These are phyloP conservation scores for Epizoanthus scotinus DNA, from an alignment of 92 coral and sea anemone genomes.

Conservation along the genomic window DNA sequence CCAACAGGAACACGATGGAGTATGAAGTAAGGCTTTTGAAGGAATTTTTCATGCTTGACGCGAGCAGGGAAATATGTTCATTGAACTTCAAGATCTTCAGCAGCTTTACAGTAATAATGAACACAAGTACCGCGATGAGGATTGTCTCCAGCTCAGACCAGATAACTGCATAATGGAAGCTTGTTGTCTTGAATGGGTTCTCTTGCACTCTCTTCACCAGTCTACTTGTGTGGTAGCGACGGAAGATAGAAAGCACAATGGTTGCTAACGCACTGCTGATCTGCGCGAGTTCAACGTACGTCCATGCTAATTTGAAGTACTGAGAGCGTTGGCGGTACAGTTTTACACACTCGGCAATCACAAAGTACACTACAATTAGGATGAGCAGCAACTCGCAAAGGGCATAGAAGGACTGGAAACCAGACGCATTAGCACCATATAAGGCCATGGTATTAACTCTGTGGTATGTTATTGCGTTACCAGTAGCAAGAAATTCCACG, in stretches of 20 bases:
- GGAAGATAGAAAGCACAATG: slow-evolving; percentile 80
- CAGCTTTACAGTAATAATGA: slow-evolving; percentile 76
- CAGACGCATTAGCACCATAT: slow-evolving; percentile 78
- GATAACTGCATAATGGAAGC: slow-evolving; percentile 89
- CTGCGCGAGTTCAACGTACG: slow-evolving; percentile 81
- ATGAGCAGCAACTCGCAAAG: slow-evolving; percentile 83
- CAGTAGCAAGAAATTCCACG: slow-evolving; percentile 75
- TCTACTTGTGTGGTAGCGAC: slow-evolving; percentile 80
- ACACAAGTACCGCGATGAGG: slow-evolving; percentile 86
- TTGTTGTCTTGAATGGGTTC: slow-evolving; percentile 81
- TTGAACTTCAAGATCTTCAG: slow-evolving; percentile 86
- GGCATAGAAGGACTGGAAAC: slow-evolving; percentile 70
- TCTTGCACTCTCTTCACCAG: slow-evolving; percentile 75
- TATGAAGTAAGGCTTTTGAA: slow-evolving; percentile 66
- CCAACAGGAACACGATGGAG: slow-evolving; percentile 79
- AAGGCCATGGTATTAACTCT: slow-evolving; percentile 79
- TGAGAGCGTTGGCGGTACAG: slow-evolving; percentile 68
- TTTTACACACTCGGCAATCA: slow-evolving; percentile 73
- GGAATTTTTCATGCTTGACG: slow-evolving; percentile 74
- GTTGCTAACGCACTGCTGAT: slow-evolving; percentile 77
- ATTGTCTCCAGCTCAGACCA: slow-evolving; percentile 82
- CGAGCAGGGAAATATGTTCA: slow-evolving; percentile 80
- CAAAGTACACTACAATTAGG: slow-evolving; percentile 69
- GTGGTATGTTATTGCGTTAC: slow-evolving; percentile 70
- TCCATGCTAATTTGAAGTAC: slow-evolving; percentile 82